Evolutionary conservation across 2,113 vertebrate genomes (phyloP), one percentile per base, ranked within the genome.

Genomic region (Myodes glareolus): DNA sequence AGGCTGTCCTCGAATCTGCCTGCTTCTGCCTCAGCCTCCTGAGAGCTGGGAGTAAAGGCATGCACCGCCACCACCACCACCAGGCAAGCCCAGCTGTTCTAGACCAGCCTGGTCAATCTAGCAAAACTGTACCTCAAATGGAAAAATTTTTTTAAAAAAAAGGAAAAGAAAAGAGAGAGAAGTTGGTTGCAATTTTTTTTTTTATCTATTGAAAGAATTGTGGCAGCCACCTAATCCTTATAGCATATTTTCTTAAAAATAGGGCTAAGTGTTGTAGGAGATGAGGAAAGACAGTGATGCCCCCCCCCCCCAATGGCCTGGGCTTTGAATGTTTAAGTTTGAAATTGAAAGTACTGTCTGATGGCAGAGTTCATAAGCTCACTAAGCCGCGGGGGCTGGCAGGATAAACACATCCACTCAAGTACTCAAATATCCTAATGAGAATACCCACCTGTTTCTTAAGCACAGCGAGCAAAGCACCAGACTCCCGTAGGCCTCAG

Each of bases 381-480:
- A 86, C 61, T 50, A 87, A 91, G 19, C 10, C 67, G 61, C 70
- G n/a, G 50, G 45, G 52, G 31, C 16, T 50, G 58, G 96, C 45
- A 91, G 52, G 93, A 91, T 50, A 77, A 88, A 90, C 58, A 88
- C 5, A 90, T 9, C 27, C 94, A 88, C 42, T 73, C 78, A 95
- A 92, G 91, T 33, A 70, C 31, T 58, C n/a, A 45, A 36, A 31
- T 27, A 33, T 81, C 33, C 73, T 92, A 78, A 96, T 81, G 61
- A 87, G 52, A 84, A 92, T 31, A 87, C 98, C 81, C 90, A 99
- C 99, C 99, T 99, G 90, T 99, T 99, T 95, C 99, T 98, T 93
- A 99, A 98, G 98, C 99, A 99, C 31, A 99, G 97, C 0, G 99
- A 99, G 42, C 98, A 99, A 0, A 99, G 99, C 98, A 99, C 99